A percentile compares a stretch with the other conserved stretches of the same genome.
Conservation (phyloP, 2,888 invertebrate species). For the Apodemia hepburni region DNA sequence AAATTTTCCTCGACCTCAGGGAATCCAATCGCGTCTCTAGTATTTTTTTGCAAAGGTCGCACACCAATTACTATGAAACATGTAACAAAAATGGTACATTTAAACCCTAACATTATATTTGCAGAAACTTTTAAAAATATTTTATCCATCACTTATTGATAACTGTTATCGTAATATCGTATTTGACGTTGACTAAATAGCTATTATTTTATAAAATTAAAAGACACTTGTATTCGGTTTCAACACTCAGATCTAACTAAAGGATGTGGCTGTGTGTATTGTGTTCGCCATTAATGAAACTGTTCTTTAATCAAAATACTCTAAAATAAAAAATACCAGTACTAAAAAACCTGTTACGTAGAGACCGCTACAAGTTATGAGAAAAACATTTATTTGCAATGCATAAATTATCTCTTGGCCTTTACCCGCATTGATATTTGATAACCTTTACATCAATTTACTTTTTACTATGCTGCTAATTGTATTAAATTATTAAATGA, state of each 20-base stretch:
- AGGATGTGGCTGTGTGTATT: neutral
- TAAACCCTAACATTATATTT: neutral
- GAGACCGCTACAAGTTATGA: neutral
- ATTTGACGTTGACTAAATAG: neutral
- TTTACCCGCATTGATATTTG: conserved; percentile 10
- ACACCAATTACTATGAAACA: conserved; percentile 34
- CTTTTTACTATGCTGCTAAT: neutral
- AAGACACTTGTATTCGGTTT: neutral
- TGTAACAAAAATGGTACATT: conserved; percentile 14
- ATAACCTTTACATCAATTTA: neutral
- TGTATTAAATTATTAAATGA: too few relatives aligned
- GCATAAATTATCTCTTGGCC: neutral
- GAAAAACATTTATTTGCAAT: conserved; percentile 12
- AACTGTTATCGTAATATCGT: neutral
- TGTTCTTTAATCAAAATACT: neutral
- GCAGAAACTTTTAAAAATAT: neutral
- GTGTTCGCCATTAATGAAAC: neutral
- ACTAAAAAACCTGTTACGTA: neutral
- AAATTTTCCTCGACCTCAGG: conserved; percentile 63
- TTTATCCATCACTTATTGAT: neutral
- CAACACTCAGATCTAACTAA: neutral
- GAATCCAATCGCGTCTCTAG: conserved; percentile 56
- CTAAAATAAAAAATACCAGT: neutral
- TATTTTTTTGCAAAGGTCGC: conserved; percentile 37
- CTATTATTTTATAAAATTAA: neutral